phyloP scores from a whole-genome alignment of 2,888 invertebrate genomes.

The Teleogryllus oceanicus region DNA sequence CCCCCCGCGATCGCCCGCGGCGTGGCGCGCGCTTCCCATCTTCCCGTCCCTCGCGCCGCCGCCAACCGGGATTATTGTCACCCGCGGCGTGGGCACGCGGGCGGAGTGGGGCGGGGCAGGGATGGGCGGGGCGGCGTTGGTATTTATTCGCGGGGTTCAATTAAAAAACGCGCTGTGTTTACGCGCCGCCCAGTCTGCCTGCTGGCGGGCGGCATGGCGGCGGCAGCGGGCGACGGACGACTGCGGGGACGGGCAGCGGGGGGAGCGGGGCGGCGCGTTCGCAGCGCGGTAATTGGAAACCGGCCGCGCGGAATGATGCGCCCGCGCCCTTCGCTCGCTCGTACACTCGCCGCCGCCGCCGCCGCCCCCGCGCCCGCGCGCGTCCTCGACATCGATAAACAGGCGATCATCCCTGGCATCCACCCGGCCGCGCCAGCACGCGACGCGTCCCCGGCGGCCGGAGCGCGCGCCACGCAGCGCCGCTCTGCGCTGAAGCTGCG shows the following conservation, averaged over 20 bases:
- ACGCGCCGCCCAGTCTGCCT: neutral
- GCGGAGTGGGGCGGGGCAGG: neutral
- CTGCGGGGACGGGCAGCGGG: neutral
- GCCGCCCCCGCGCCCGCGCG: neutral
- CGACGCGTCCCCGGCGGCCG: too few species aligned
- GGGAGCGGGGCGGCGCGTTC: neutral
- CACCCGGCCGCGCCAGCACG: too few species aligned
- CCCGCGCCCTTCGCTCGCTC: neutral
- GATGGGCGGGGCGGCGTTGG: neutral
- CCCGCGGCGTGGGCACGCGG: neutral
- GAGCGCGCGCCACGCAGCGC: too few species aligned
- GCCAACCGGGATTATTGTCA: neutral
- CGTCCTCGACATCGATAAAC: too few species aligned
- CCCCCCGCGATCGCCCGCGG: too few species aligned
- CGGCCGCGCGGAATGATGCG: slow-evolving; percentile 1
- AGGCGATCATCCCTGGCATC: too few species aligned
- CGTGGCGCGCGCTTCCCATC: too few species aligned
- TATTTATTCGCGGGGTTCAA: slow-evolving; percentile 1
- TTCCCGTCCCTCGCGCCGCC: neutral
- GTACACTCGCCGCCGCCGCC: neutral
- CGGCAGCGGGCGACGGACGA: neutral
- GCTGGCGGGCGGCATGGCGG: neutral
- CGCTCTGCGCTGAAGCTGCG: too few species aligned
- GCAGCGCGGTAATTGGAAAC: neutral
- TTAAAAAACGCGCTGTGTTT: neutral